These are phyloP conservation scores for Sarotherodon lohbergeri DNA, from an alignment of 2,113 vertebrate species.

Conservation along the genomic window DNA sequence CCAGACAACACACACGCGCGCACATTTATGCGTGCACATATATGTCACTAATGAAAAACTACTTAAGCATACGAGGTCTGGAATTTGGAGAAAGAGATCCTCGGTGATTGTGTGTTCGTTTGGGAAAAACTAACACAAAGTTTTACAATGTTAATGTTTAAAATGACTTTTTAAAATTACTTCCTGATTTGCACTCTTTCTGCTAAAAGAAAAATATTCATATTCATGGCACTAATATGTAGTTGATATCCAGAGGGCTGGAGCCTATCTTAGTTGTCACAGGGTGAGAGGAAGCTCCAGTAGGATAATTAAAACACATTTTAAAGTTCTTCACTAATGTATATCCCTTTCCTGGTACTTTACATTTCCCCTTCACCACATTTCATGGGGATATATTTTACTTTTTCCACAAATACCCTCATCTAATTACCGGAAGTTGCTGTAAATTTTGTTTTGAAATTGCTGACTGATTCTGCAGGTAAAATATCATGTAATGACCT, in stretches of 20 bases:
- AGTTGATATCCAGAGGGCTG: background rate
- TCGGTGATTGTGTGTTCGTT: background rate
- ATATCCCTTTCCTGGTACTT: background rate
- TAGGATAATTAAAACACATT: background rate
- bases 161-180: background rate
- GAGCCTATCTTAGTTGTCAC: background rate
- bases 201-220: background rate
- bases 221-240: background rate
- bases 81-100: background rate
- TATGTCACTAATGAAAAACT: background rate
- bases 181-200: background rate
- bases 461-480: background rate
- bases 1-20: conserved; percentile 44
- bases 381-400: background rate
- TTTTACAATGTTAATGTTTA: background rate
- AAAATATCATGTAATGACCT: background rate
- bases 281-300: background rate
- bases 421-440: background rate
- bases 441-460: background rate
- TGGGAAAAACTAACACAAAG: background rate
- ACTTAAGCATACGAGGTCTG: background rate
- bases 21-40: background rate
- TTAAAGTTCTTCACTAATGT: background rate
- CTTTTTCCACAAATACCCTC: background rate
- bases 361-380: background rate